phyloP scores from a whole-genome alignment of 2,888 invertebrate species.

The Cheiracanthium punctorium region DNA sequence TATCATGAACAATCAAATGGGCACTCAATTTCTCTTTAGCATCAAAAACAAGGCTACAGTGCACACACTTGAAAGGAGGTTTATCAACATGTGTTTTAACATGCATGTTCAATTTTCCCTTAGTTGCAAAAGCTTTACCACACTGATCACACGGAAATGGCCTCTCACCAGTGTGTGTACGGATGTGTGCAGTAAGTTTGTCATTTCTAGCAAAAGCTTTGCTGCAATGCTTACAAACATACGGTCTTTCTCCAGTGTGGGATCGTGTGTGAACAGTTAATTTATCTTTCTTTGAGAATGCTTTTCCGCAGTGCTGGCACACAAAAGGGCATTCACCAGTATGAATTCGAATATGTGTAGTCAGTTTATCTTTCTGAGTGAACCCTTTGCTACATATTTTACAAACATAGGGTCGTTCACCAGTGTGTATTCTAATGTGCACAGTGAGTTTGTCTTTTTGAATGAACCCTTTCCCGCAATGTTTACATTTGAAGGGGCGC shows the following conservation, averaged over 20 bases:
- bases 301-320: slow-evolving; percentile 63
- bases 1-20: slow-evolving; percentile 56
- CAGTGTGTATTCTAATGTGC: slow-evolving; percentile 8
- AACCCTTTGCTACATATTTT: slow-evolving; percentile 20
- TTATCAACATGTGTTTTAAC: slow-evolving; percentile 56
- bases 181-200: slow-evolving; percentile 62
- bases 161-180: slow-evolving; percentile 57
- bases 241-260: slow-evolving; percentile 60
- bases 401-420: slow-evolving; percentile 18
- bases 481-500: slow-evolving; percentile 52
- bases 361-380: slow-evolving; percentile 38
- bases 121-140: slow-evolving; percentile 53
- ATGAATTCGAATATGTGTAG: slow-evolving; percentile 54
- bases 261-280: slow-evolving; percentile 52
- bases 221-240: slow-evolving; percentile 53
- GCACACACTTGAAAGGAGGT: slow-evolving; percentile 57
- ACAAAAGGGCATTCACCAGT: slow-evolving; percentile 63
- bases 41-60: slow-evolving; percentile 61
- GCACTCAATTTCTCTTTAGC: slow-evolving; percentile 56
- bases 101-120: slow-evolving; percentile 55
- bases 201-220: slow-evolving; percentile 65
- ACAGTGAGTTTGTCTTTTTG: slow-evolving; percentile 14
- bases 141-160: slow-evolving; percentile 63
- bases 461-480: slow-evolving; percentile 36
- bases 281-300: slow-evolving; percentile 60